Percentiles rank a stretch among this genome's conserved stretches.
Conservation (phyloP, 2,888 invertebrate species). For the Brenthis daphne region DNA sequence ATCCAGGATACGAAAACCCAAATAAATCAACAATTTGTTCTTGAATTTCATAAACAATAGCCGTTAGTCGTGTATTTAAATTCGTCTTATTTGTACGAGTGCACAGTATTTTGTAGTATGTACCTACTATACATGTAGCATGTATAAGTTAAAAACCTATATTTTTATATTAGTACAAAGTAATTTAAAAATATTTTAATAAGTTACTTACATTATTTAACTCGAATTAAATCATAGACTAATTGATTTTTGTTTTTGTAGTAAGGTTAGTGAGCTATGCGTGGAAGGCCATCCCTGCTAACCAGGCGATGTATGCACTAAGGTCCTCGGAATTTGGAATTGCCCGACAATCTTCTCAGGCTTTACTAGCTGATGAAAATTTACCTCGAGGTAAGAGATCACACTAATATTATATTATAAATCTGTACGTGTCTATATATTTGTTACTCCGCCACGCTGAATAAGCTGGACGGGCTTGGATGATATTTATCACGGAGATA, state of each 20-base stretch:
- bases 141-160: background rate
- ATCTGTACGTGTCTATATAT: too few species aligned
- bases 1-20: too few species aligned
- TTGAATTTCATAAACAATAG: constrained; percentile 2
- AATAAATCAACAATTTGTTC: constrained; percentile 4
- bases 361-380: constrained; percentile 37
- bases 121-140: background rate
- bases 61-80: background rate
- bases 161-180: constrained; percentile 4
- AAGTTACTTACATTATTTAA: background rate
- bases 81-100: background rate
- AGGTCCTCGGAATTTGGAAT: constrained; percentile 26
- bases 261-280: constrained; percentile 26
- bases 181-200: background rate
- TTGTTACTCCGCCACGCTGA: too few species aligned
- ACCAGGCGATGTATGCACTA: constrained; percentile 54
- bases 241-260: constrained; percentile 9
- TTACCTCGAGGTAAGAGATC: constrained; percentile 53
- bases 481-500: too few species aligned
- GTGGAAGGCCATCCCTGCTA: constrained; percentile 63
- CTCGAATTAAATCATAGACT: background rate
- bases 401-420: background rate
- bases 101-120: too few species aligned
- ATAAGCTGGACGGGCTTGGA: too few species aligned
- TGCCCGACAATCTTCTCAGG: background rate